A percentile compares a stretch with the other conserved stretches of the same genome.
phyloP scores from a whole-genome alignment of 2,797 vertebrate species.

The Acipenser oxyrinchus region DNA sequence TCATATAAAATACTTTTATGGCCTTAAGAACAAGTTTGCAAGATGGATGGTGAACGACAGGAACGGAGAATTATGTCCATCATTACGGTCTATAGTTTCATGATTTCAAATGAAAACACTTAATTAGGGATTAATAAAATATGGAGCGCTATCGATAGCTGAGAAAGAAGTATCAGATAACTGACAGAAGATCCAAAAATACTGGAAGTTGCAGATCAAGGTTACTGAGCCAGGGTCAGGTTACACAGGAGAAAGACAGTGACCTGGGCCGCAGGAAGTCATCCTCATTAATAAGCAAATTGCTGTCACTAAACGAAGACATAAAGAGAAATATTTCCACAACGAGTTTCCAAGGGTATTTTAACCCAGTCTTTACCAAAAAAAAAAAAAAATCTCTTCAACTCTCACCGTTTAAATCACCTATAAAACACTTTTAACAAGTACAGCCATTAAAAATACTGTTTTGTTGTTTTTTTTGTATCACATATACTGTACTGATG shows the following conservation, averaged over 20 bases:
- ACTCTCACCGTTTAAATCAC: too few relatives aligned
- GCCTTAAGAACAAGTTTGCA: conserved; percentile 48
- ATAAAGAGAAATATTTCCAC: not conserved
- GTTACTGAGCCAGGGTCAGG: conserved; percentile 33
- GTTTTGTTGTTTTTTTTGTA: too few relatives aligned
- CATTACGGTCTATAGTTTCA: conserved; percentile 56
- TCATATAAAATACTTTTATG: conserved; percentile 42
- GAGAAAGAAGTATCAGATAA: conserved; percentile 56
- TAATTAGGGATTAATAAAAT: conserved; percentile 75
- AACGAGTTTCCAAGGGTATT: too few relatives aligned
- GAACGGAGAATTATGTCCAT: conserved; percentile 50
- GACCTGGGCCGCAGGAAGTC: conserved; percentile 25
- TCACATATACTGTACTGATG: too few relatives aligned
- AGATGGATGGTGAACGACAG: conserved; percentile 42
- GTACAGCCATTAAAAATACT: too few relatives aligned
- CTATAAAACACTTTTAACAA: too few relatives aligned
- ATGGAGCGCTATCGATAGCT: conserved; percentile 57
- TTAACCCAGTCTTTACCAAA: too few relatives aligned
- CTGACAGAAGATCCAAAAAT: conserved; percentile 37
- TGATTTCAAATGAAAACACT: conserved; percentile 60
- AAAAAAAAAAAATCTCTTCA: too few relatives aligned
- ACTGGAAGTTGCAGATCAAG: conserved; percentile 43
- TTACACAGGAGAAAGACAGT: conserved; percentile 26
- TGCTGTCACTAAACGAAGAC: conserved; percentile 21
- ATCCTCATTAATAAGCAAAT: conserved; percentile 20